Base-by-base conservation (phyloP, 2,888 invertebrate species). In the Phymatocera aterrima region DNA sequence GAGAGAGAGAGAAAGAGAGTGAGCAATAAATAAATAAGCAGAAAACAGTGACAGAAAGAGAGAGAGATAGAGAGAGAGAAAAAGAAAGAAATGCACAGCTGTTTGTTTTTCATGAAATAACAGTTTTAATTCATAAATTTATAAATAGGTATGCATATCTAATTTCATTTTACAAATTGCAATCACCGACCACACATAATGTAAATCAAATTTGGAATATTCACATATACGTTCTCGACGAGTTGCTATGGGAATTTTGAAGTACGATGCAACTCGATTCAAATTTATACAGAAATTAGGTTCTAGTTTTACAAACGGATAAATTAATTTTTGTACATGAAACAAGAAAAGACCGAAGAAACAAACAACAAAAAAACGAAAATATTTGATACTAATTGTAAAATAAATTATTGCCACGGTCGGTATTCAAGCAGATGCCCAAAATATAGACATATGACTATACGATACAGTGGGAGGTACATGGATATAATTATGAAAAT, bases 111-210 rank as follows among this genome's bases (percentile, higher is more conserved):
- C 88, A 87, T 85, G 88, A 87, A 90, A 88, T 88, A 85, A 86
- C 82, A 79, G 81, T 84, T 89, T 88, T 88, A 88, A 89, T 70
- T 89, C 84, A 85, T 85, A 88, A 85, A 82, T 84, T 86, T 87
- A 88, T 89, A 89, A 88, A 89, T 89, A 89, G 79, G 6, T 70
- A 87, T 87, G 83, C 85, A 84, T 85, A 85, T 86, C 82, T 85
- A 84, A 86, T 87, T 89, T 88, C 88, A 86, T 72, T 51, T 31
- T 88, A 88, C 89, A 89, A 86, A 84, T 85, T 87, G 85, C 82
- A 84, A 84, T 80, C 81, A 79, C 80, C 72, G 72, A 72, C 72
- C 72, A 51, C 72, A 72, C 72, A 34, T 34, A 51, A 18, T 68
- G 28, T 72, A 48, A 54, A 60, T 40, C 24, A 75, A 75, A 75